Conservation (phyloP, 2,888 invertebrate species). For the Rhogogaster chlorosoma region DNA sequence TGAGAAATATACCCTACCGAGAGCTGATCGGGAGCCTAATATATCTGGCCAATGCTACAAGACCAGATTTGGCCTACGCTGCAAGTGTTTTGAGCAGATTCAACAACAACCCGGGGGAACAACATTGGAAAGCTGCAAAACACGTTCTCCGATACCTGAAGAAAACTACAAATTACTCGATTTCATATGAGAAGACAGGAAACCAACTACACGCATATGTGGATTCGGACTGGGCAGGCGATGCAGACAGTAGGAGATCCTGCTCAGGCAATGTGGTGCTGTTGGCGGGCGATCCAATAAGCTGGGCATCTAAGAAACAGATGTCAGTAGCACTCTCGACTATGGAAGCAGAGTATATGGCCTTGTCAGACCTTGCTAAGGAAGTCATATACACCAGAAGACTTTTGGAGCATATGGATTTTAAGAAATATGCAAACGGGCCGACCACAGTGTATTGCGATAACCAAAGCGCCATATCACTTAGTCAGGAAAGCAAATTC, state of each 20-base stretch:
- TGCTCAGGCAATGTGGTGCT: conserved; percentile 55
- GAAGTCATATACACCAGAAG: conserved; percentile 52
- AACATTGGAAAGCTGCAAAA: conserved; percentile 56
- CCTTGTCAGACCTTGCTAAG: conserved; percentile 48
- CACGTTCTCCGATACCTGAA: conserved; percentile 57
- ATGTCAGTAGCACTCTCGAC: conserved; percentile 47
- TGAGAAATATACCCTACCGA: conserved; percentile 56
- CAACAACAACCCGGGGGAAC: conserved; percentile 16
- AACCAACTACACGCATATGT: conserved; percentile 52
- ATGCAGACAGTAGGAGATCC: conserved; percentile 56
- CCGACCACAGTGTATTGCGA: conserved; percentile 53
- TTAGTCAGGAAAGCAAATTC: conserved; percentile 53
- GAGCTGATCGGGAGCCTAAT: conserved; percentile 59
- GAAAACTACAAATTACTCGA: conserved; percentile 54
- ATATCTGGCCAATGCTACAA: conserved; percentile 57
- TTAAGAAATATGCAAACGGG: conserved; percentile 28
- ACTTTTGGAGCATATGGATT: conserved; percentile 50
- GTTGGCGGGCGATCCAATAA: conserved; percentile 34
- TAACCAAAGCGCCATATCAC: conserved; percentile 54
- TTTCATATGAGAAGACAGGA: conserved; percentile 53
- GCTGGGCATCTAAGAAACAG: conserved; percentile 50
- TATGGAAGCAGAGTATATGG: conserved; percentile 50
- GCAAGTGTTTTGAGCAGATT: conserved; percentile 57
- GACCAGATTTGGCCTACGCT: conserved; percentile 59
- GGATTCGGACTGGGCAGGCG: conserved; percentile 58